Base-by-base conservation (phyloP, 1,140 invertebrate species). In the Araneus ventricosus region DNA sequence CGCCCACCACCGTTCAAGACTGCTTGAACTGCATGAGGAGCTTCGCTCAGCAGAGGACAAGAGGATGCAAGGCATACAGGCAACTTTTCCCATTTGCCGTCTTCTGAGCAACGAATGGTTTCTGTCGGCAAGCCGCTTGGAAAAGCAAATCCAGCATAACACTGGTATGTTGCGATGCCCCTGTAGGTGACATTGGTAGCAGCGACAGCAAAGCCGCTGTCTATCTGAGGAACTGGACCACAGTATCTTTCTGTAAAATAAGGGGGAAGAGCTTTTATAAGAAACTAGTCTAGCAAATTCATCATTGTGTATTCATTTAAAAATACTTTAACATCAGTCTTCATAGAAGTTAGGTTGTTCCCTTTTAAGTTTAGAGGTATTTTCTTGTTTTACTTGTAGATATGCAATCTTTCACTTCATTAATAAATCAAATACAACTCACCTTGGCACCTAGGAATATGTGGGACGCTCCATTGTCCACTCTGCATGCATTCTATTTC, bases 61-160 rank as follows among this genome's bases (percentile, higher is more conserved):
- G 99, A 98, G 34, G 98, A 99, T 63, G 98, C 98, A 94, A 98
- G 96, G 95, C 98, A 99, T 92, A 97, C 97, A 8, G 98, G 98
- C 94, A 98, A 97, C 95, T 97, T 97, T 95, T 98, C 98, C 98
- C 98, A 99, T 95, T 97, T 96, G 1, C 98, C 98, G 95, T 98
- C 97, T 85, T 98, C 97, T 93, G 98, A 95, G 94, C 98, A 99
- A 22, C 97, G 98, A 93, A 99, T 98, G 94, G 97, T 97, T 96
- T 99, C 98, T 63, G 98, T 97, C 1, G 98, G 97, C 94, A 97
- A 96, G 90, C 97, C 97, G 63, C 98, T 98, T 7, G 98, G 97
- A 95, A 99, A 99, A 89, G 97, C 98, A 95, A 99, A 99, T 57
- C 99, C 99, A 63, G 98, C 98, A 95, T 99, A 99, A 95, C 99